A percentile compares a stretch with the other conserved stretches of the same genome.
Evolutionary conservation across 2,797 vertebrate genomes (phyloP).

Genomic region (Galaxias olidus): DNA sequence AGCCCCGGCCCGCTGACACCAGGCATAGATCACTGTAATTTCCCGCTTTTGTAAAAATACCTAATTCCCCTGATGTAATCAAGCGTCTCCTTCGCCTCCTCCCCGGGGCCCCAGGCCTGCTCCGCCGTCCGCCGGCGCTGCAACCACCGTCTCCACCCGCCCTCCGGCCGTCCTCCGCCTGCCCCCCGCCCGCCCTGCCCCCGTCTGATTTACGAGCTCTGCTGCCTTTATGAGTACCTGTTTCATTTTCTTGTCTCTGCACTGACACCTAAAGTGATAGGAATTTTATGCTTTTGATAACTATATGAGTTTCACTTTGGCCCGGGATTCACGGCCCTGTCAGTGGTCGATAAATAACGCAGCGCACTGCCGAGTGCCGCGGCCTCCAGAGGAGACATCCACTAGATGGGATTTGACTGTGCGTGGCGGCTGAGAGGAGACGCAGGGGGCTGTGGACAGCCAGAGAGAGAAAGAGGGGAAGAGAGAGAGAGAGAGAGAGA

Average conservation of each 20-base stretch:
- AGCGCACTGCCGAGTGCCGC: slow-evolving; percentile 11
- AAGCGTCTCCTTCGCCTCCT: slow-evolving; percentile 47
- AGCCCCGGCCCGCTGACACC: slow-evolving; percentile 57
- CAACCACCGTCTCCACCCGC: too few species aligned
- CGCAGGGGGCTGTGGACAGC: slow-evolving; percentile 3
- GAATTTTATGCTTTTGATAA: slow-evolving; percentile 82
- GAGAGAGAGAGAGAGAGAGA: slow-evolving; percentile 12
- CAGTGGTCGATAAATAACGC: slow-evolving; percentile 71
- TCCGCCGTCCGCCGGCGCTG: not conserved
- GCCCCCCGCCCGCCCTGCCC: slow-evolving; percentile 22
- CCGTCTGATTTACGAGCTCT: slow-evolving; percentile 64
- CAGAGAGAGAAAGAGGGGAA: slow-evolving; percentile 12
- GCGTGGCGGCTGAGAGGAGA: not conserved
- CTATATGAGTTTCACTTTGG: slow-evolving; percentile 79
- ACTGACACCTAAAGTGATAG: slow-evolving; percentile 81
- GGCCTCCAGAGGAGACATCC: slow-evolving; percentile 43
- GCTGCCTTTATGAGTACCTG: slow-evolving; percentile 78
- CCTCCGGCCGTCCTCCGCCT: not conserved
- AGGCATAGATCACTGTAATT: slow-evolving; percentile 73
- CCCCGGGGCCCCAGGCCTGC: too few species aligned
- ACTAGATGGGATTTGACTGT: slow-evolving; percentile 49
- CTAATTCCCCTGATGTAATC: slow-evolving; percentile 79
- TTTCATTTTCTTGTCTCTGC: slow-evolving; percentile 75
- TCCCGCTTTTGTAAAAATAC: slow-evolving; percentile 76
- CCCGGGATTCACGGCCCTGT: slow-evolving; percentile 70